Evolutionary conservation across 2,113 vertebrate genomes (phyloP), one percentile per base, ranked within the genome.

Genomic region (Cynocephalus volans): DNA sequence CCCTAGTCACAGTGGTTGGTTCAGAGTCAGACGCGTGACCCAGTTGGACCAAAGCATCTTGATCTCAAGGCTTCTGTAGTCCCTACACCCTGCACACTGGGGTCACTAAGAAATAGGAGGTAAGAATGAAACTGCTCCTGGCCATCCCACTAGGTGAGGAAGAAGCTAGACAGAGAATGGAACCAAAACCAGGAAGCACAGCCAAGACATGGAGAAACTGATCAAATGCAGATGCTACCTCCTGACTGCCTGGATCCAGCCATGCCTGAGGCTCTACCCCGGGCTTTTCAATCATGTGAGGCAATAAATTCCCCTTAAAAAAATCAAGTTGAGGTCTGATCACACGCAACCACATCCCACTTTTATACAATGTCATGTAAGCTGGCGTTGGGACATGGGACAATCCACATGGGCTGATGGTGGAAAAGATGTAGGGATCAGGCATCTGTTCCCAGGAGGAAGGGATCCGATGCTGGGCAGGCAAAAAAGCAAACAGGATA

Each of bases 171-270:
- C 36, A 65, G 72, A 82, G 88, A 83, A 58, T 0, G 15, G 50
- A 72, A 85, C 69, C 70, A 3, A 21, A 9, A 21, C 23, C 23
- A 6, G n/a, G 21, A 65, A 9, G 73, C 52, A 69, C 13, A 14
- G 13, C 17, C n/a, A 8, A 18, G 60, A 24, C 11, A 0, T 0
- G 1, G 24, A 62, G 26, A 41, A 41, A 41, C 41, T 41, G 31
- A 31, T 10, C 52, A 12, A 1, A 21, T 0, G 26, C 31, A 2
- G 52, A 2, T 2, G 45, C 28, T 5, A 1, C 10, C 12, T 3
- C 28, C 65, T 3, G 6, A 11, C 31, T 12, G 33, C 70, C 81
- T 33, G 4, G 67, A 93, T 54, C 81, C 41, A 18, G 48, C 82
- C 9, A 0, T 60, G 36, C 93, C 93, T 28, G 69, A 73, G 91